Evolutionary conservation across 2,113 vertebrate genomes (phyloP).

Genomic region (Uria lomvia): DNA sequence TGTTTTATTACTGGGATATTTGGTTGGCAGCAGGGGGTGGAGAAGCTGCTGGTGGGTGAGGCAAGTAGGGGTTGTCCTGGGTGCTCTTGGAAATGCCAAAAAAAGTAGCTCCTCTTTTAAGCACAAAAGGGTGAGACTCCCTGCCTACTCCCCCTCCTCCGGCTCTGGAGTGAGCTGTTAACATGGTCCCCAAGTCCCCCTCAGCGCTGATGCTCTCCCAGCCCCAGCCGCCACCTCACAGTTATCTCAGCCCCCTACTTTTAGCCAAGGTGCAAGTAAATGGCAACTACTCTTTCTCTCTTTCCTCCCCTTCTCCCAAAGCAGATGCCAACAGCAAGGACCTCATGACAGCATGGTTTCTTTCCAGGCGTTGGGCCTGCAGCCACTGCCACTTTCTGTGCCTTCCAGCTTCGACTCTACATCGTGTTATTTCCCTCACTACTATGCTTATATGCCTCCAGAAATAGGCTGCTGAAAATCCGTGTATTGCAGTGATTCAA

Average conservation of each 20-base stretch:
- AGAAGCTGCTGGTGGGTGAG: background rate
- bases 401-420: background rate
- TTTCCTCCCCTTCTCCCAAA: background rate
- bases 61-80: background rate
- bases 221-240: background rate
- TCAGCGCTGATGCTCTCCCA: background rate
- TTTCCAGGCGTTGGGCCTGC: background rate
- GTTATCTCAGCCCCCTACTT: background rate
- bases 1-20: background rate
- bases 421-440: background rate
- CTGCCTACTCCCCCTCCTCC: background rate
- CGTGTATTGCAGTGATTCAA: background rate
- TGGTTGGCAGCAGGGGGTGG: background rate
- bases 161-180: background rate
- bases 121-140: background rate
- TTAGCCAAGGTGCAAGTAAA: background rate
- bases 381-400: background rate
- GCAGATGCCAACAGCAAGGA: background rate
- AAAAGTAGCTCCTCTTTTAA: background rate
- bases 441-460: background rate
- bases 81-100: background rate
- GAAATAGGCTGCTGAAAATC: background rate
- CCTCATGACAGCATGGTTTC: background rate
- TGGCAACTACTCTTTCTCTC: background rate
- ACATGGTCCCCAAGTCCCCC: background rate